phyloP scores from a whole-genome alignment of 2,797 vertebrate species.

The Melanotaenia trifasciata region DNA sequence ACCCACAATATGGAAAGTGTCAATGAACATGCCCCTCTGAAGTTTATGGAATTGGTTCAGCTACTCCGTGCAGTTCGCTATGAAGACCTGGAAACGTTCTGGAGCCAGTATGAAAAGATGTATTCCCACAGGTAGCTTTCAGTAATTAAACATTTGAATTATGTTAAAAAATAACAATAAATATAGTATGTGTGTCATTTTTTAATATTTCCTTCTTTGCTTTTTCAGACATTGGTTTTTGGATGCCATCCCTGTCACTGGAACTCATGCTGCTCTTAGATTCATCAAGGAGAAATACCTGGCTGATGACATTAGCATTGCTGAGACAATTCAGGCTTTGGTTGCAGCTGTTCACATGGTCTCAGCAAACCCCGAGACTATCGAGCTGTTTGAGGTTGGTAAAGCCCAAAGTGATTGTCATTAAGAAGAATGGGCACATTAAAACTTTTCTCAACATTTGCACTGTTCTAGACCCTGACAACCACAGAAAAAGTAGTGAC shows the following conservation, averaged over 20 bases:
- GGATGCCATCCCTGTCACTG: slow-evolving; percentile 82
- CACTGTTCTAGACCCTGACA: slow-evolving; percentile 52
- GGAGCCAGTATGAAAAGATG: slow-evolving; percentile 69
- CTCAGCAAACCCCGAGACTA: slow-evolving; percentile 74
- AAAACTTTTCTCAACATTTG: slow-evolving; percentile 1
- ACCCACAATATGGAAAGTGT: slow-evolving; percentile 67
- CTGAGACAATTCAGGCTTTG: slow-evolving; percentile 79
- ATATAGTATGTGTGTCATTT: not conserved
- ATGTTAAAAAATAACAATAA: not conserved
- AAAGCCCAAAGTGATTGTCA: not conserved
- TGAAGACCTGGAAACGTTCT: slow-evolving; percentile 81
- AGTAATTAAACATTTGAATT: slow-evolving; percentile 11
- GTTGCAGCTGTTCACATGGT: slow-evolving; percentile 83
- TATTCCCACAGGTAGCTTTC: slow-evolving; percentile 80
- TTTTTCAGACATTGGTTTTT: slow-evolving; percentile 82
- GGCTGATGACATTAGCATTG: slow-evolving; percentile 68
- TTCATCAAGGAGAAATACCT: slow-evolving; percentile 84
- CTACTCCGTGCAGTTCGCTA: slow-evolving; percentile 77
- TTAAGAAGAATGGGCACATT: not conserved
- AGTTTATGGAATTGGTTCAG: slow-evolving; percentile 85
- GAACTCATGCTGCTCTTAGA: slow-evolving; percentile 75
- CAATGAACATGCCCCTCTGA: slow-evolving; percentile 82
- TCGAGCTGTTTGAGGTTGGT: slow-evolving; percentile 73
- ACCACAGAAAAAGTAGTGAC: slow-evolving; percentile 49
- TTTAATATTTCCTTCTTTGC: not conserved